Evolutionary conservation across 2,888 invertebrate species (phyloP).

Genomic region (Dascillus cervinus): DNA sequence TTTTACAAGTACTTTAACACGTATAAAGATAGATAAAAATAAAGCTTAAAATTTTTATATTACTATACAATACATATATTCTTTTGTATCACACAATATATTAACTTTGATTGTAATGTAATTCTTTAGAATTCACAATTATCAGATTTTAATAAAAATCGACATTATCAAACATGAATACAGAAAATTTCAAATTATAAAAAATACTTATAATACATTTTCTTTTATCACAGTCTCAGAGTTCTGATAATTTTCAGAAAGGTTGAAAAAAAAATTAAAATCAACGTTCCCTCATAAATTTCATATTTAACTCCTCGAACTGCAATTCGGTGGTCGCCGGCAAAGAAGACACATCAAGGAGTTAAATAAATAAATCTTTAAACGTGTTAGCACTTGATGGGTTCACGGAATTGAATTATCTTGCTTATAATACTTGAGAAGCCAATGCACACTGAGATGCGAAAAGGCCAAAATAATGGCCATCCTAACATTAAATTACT

Average conservation of each 20-base stretch:
- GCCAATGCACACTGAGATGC: conserved; percentile 42
- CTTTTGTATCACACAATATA: too few relatives aligned
- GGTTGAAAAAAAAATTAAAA: not conserved
- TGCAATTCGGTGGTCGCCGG: too few relatives aligned
- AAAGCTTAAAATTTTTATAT: conserved; percentile 10
- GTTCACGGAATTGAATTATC: conserved; percentile 39
- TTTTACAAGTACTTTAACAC: conserved; percentile 25
- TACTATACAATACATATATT: too few relatives aligned
- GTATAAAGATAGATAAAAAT: conserved; percentile 24
- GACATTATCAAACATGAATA: too few relatives aligned
- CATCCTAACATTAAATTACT: conserved; percentile 33
- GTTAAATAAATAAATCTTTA: conserved; percentile 8
- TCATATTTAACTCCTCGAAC: conserved; percentile 11
- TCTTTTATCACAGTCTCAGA: conserved; percentile 41
- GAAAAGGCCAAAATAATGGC: conserved; percentile 31
- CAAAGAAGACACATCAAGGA: not conserved
- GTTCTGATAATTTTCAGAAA: conserved; percentile 26
- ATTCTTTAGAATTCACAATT: too few relatives aligned
- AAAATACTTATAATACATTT: conserved; percentile 14
- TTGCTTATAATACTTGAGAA: conserved; percentile 41
- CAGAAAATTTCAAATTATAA: not conserved
- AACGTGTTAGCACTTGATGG: conserved; percentile 31
- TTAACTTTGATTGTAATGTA: too few relatives aligned
- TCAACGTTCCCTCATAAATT: not conserved
- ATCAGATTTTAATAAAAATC: too few relatives aligned